These are phyloP conservation scores for Hirtodrosophila confusa DNA, from an alignment of 2,888 invertebrate genomes.

Conservation along the genomic window DNA sequence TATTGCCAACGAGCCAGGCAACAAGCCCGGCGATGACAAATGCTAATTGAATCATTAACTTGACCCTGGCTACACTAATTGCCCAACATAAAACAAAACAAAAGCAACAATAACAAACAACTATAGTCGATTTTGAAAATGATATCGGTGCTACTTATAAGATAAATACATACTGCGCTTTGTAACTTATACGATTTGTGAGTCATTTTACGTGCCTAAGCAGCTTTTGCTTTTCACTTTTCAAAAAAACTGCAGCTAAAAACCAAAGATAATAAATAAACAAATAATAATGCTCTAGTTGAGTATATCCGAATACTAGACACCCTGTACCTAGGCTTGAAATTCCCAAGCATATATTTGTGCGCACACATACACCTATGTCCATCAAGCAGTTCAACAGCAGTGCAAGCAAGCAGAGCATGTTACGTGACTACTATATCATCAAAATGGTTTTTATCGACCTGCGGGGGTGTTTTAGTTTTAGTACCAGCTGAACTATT, in stretches of 20 bases:
- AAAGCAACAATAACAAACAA: constrained; percentile 21
- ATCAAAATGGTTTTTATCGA: too few relatives aligned
- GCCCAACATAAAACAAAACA: constrained; percentile 66
- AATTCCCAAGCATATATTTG: too few relatives aligned
- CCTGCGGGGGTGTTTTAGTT: too few relatives aligned
- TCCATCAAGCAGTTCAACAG: too few relatives aligned
- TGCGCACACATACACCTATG: too few relatives aligned
- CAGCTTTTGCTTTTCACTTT: constrained; percentile 40
- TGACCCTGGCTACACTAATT: constrained; percentile 70
- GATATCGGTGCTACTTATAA: constrained; percentile 30
- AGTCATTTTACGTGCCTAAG: constrained; percentile 20
- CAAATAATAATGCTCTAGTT: not conserved
- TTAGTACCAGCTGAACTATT: too few relatives aligned
- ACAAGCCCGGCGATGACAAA: constrained; percentile 62
- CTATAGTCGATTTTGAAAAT: constrained; percentile 29
- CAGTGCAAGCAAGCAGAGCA: too few relatives aligned
- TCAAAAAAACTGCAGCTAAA: constrained; percentile 1
- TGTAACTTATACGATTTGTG: constrained; percentile 33
- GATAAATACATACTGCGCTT: constrained; percentile 12
- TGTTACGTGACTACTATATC: too few relatives aligned
- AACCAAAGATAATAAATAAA: not conserved
- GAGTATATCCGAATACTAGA: too few relatives aligned
- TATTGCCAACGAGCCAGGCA: constrained; percentile 30
- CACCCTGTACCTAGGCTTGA: too few relatives aligned
- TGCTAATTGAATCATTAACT: constrained; percentile 76